These are phyloP conservation scores for Mercenaria mercenaria DNA, from an alignment of 1,140 invertebrate species.

Conservation along the genomic window DNA sequence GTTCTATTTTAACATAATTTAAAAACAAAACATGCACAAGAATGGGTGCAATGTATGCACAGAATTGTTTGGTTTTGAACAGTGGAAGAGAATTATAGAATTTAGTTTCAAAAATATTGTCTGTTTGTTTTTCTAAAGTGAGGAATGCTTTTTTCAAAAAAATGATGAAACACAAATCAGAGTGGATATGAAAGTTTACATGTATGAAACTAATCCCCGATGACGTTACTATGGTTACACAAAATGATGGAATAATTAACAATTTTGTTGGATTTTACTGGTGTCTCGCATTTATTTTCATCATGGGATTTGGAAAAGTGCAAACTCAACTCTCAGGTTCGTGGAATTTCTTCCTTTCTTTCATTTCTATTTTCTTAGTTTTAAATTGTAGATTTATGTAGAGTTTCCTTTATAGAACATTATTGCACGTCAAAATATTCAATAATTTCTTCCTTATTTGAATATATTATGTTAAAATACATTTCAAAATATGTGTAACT, in stretches of 20 bases:
- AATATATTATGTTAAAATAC: too few species aligned
- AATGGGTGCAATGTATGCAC: not conserved
- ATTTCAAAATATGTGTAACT: too few species aligned
- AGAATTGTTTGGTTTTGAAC: not conserved
- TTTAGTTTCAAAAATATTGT: too few species aligned
- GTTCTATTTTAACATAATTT: not conserved
- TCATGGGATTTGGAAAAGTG: constrained; percentile 15
- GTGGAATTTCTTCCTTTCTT: not conserved
- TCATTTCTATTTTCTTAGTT: not conserved
- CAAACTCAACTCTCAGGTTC: constrained; percentile 8
- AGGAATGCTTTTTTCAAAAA: too few species aligned
- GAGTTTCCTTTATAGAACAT: too few species aligned
- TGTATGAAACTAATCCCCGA: not conserved
- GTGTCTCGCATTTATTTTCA: not conserved
- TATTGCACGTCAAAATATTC: too few species aligned
- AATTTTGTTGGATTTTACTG: constrained; percentile 25
- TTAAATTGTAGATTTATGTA: too few species aligned
- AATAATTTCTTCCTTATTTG: too few species aligned
- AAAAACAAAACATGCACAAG: not conserved
- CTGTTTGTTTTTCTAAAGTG: too few species aligned
- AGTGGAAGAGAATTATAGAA: not conserved
- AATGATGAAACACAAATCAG: not conserved
- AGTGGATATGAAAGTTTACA: constrained; percentile 17
- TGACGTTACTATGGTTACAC: constrained; percentile 40
- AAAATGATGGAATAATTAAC: constrained; percentile 19